Percentiles rank a stretch among this genome's conserved stretches.
Conservation (phyloP, 2,113 vertebrate species). For the Carassius gibelio region DNA sequence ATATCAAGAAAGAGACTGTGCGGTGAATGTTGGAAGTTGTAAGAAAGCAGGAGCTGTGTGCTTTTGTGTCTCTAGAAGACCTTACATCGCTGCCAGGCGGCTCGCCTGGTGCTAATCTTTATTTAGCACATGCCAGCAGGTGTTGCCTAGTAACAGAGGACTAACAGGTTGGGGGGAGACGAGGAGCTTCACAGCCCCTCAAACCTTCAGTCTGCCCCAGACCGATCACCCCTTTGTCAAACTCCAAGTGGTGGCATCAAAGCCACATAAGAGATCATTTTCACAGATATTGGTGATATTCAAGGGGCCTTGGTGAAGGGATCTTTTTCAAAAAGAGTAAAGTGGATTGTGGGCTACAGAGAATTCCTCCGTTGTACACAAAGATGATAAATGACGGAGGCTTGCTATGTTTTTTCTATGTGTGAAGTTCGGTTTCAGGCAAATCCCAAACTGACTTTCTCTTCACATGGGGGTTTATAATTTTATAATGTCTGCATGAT, state of each 20-base stretch:
- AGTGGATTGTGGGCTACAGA: neutral
- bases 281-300: constrained; percentile 7
- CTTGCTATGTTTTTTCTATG: constrained; percentile 49
- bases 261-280: constrained; percentile 11
- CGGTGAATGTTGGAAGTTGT: constrained; percentile 28
- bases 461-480: neutral
- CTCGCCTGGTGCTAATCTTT: constrained; percentile 70
- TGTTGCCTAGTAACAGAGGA: constrained; percentile 82
- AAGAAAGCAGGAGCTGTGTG: constrained; percentile 25
- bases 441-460: constrained; percentile 15
- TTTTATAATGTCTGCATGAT: neutral
- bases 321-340: constrained; percentile 21
- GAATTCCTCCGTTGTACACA: constrained; percentile 41
- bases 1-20: neutral
- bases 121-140: constrained; percentile 83
- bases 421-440: constrained; percentile 25
- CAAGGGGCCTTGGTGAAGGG: neutral
- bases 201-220: neutral
- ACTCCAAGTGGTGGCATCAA: neutral
- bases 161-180: constrained; percentile 69
- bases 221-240: neutral
- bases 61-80: constrained; percentile 38
- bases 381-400: constrained; percentile 2
- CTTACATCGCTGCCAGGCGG: constrained; percentile 28
- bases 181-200: constrained; percentile 13